Evolutionary conservation across 2,888 invertebrate genomes (phyloP).

Genomic region (Athalia cordata): DNA sequence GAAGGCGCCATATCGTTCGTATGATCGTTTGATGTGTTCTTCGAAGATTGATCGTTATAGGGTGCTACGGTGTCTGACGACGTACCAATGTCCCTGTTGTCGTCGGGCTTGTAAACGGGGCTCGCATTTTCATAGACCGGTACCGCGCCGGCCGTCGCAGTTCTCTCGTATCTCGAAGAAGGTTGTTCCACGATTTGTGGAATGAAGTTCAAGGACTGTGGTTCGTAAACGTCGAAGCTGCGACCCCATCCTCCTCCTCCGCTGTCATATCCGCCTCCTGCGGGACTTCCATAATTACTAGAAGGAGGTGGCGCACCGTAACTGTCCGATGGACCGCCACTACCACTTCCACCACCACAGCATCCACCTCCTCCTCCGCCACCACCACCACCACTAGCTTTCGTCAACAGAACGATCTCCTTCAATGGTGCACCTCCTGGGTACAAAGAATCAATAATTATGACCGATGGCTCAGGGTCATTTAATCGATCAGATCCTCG

Average conservation of each 20-base stretch:
- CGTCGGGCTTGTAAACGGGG: not conserved
- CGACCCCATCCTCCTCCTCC: conserved; percentile 75
- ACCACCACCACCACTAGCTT: conserved; percentile 70
- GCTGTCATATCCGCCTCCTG: conserved; percentile 66
- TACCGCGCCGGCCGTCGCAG: not conserved
- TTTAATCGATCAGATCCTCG: conserved; percentile 9
- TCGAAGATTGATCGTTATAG: not conserved
- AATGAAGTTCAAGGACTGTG: conserved; percentile 6
- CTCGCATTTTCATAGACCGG: not conserved
- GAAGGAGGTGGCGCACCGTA: conserved; percentile 61
- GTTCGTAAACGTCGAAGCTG: conserved; percentile 71
- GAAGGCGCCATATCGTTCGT: conserved; percentile 72
- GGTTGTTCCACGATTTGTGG: conserved; percentile 4
- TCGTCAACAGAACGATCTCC: conserved; percentile 73
- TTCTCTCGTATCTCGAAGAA: not conserved
- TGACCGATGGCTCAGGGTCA: not conserved
- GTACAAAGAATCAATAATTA: not conserved
- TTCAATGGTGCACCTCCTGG: conserved; percentile 53
- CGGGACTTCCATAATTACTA: conserved; percentile 67
- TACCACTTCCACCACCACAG: conserved; percentile 72
- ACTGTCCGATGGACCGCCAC: conserved; percentile 63
- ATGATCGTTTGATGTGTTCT: not conserved
- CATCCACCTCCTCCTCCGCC: conserved; percentile 75
- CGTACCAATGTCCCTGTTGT: not conserved
- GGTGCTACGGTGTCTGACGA: not conserved